These are phyloP conservation scores for Drosophila yakuba DNA, from an alignment of 1,140 invertebrate species.

Conservation along the genomic window DNA sequence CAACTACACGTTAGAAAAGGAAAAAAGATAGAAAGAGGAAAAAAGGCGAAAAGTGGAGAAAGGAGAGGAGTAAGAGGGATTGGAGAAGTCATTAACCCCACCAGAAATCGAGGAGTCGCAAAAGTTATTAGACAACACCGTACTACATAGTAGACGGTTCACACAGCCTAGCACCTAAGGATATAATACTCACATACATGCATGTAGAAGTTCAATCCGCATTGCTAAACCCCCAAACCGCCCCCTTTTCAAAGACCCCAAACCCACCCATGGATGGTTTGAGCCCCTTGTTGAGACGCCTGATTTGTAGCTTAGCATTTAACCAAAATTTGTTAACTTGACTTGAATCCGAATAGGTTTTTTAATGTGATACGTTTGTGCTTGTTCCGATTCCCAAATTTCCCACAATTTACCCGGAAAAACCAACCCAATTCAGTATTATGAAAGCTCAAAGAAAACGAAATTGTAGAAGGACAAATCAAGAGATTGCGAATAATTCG, in stretches of 20 bases:
- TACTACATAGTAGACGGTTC: slow-evolving; percentile 55
- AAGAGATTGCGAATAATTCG: slow-evolving; percentile 12
- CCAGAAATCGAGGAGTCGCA: slow-evolving; percentile 52
- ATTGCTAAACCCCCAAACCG: background rate
- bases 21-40: no score
- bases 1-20: background rate
- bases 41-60: background rate
- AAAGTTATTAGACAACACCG: slow-evolving; percentile 53
- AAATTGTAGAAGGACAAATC: slow-evolving; percentile 62
- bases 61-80: background rate
- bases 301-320: slow-evolving; percentile 20
- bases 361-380: slow-evolving; percentile 36
- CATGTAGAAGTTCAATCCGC: slow-evolving; percentile 21
- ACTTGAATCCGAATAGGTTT: slow-evolving; percentile 28
- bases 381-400: slow-evolving; percentile 19
- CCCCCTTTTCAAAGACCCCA: background rate
- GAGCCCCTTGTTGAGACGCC: slow-evolving; percentile 17
- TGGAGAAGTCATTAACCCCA: slow-evolving; percentile 59
- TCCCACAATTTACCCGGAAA: background rate
- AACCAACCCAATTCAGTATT: slow-evolving; percentile 43
- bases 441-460: slow-evolving; percentile 30
- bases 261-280: background rate
- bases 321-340: slow-evolving; percentile 31
- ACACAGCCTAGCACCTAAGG: slow-evolving; percentile 34
- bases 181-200: slow-evolving; percentile 34